phyloP scores from a whole-genome alignment of 92 coral and sea anemone species.

The Epizoanthus illoricatus region DNA sequence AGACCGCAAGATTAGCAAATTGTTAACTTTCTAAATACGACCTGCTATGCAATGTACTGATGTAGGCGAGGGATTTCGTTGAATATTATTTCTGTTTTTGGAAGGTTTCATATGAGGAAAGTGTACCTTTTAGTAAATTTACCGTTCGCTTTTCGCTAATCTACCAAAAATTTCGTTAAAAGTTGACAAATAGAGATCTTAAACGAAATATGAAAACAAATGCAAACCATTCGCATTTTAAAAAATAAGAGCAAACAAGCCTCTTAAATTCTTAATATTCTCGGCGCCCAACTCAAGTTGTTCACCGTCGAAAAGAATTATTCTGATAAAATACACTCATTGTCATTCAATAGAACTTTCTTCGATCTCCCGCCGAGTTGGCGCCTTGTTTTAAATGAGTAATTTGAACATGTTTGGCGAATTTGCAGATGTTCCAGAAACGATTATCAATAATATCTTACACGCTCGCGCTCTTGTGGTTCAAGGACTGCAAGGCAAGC shows the following conservation, averaged over 20 bases:
- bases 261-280: background rate
- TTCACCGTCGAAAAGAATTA: background rate
- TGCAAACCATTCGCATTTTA: no score
- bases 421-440: background rate
- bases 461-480: no score
- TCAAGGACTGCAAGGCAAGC: no score
- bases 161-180: no score
- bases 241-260: no score
- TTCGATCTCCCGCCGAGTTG: background rate
- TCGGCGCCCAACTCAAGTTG: background rate
- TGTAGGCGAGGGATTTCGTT: no score
- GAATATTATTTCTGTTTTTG: no score
- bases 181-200: no score
- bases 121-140: no score
- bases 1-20: background rate
- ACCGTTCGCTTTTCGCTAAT: no score
- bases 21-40: background rate
- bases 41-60: background rate
- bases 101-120: no score
- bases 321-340: background rate
- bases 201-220: no score
- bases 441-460: background rate
- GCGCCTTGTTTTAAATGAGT: background rate
- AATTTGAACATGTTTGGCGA: background rate
- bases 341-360: background rate